Evolutionary conservation across 2,113 vertebrate species (phyloP).

Genomic region (Stictonetta naevosa): DNA sequence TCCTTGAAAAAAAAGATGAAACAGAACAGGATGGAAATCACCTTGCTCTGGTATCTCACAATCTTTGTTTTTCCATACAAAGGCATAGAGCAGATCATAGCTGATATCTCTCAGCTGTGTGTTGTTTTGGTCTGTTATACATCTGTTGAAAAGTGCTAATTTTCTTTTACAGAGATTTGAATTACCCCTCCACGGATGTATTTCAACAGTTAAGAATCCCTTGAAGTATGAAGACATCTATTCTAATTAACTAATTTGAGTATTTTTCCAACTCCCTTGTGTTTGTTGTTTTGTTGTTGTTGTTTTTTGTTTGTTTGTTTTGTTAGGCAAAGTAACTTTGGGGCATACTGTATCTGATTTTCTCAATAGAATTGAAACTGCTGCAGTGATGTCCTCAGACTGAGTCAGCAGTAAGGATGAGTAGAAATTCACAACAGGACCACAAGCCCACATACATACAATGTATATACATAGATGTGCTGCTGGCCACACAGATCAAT

Average conservation of each 20-base stretch:
- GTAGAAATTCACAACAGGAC: background rate
- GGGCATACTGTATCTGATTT: background rate
- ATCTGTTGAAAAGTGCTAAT: background rate
- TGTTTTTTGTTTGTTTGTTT: accelerated
- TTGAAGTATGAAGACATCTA: background rate
- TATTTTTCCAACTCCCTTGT: background rate
- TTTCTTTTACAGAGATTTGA: background rate
- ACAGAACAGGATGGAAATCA: background rate
- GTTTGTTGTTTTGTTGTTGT: accelerated
- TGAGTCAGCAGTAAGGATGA: background rate
- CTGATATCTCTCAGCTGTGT: background rate
- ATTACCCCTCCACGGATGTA: background rate
- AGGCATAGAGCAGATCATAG: background rate
- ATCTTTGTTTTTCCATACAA: background rate
- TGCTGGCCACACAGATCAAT: background rate
- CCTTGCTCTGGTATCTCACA: background rate
- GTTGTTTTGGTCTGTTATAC: background rate
- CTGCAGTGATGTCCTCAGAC: background rate
- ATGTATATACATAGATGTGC: too few species aligned
- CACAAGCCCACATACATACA: background rate
- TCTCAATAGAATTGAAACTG: background rate
- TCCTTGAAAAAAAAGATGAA: background rate
- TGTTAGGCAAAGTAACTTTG: background rate
- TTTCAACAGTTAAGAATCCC: background rate
- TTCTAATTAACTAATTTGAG: background rate